Evolutionary conservation across 2,113 vertebrate species (phyloP), one percentile per base, ranked within the genome.

Genomic region (Triplophysa rosa): DNA sequence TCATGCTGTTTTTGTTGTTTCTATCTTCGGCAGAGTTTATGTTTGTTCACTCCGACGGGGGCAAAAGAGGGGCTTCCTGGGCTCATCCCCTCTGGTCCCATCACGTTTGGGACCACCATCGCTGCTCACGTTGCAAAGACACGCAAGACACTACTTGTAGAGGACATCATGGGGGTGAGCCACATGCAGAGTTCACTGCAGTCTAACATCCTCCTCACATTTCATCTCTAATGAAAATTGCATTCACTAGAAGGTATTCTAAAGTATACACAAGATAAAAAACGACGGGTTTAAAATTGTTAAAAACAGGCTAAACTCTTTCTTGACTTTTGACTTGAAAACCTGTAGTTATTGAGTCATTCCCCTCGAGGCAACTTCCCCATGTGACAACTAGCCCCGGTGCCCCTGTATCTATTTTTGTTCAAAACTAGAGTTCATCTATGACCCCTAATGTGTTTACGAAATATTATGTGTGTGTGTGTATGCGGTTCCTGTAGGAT

Each of bases 101-200:
- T 98, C 52, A 89, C 94, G 54, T 95, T 95, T 84, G 96, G 97
- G 83, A 96, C 96, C 77, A 98, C 97, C 81, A 90, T 96, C 85
- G 95, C 98, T 84, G 97, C 97, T 83, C 94, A 98, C 54, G 98
- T 99, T 92, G 97, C 98, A 92, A 98, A 97, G 92, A 95, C 95
- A 84, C 94, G 93, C 86, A 97, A 94, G 89, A 98, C 96, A 1
- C 82, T 99, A 85, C 93, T 99, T 42, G 94, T 98, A 81, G 96
- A 98, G 84, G 96, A 99, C 92, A 94, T 99, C 88, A 89, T 95
- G 71, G 96, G 95, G 95, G 98, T 99, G 91, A 93, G 90, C 62
- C 49, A 13, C 66, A 58, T 66, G 17, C 37, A 4, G 64, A 67
- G 21, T 24, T 24, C 2, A 45, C 12, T 67, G n/a, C 19, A 42